Conservation (phyloP, 2,888 invertebrate species). For the Papilio gigon region DNA sequence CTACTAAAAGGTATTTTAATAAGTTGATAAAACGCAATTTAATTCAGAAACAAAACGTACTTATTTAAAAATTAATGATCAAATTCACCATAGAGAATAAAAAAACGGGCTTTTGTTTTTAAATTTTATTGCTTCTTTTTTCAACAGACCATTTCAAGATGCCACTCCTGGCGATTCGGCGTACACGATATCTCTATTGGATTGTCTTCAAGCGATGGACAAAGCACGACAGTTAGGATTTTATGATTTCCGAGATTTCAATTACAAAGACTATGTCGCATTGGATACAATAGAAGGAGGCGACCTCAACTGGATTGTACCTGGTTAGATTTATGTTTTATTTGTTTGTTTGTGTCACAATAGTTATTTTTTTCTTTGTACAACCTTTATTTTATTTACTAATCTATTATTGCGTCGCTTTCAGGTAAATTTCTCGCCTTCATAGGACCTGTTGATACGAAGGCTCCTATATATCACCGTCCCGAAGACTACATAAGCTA, state of each 20-base stretch:
- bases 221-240: slow-evolving; percentile 89
- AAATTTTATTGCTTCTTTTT: slow-evolving; percentile 27
- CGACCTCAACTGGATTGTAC: slow-evolving; percentile 95
- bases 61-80: neutral
- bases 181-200: slow-evolving; percentile 85
- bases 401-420: slow-evolving; percentile 40
- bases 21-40: neutral
- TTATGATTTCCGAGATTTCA: slow-evolving; percentile 91
- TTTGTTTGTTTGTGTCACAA: neutral
- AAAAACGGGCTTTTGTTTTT: neutral
- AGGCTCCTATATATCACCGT: slow-evolving; percentile 82
- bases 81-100: neutral
- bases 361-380: neutral
- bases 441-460: slow-evolving; percentile 87
- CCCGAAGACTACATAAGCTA: slow-evolving; percentile 94
- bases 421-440: slow-evolving; percentile 91
- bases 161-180: slow-evolving; percentile 89
- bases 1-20: neutral
- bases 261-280: slow-evolving; percentile 91
- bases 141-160: slow-evolving; percentile 85
- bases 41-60: no score
- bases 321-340: slow-evolving; percentile 86
- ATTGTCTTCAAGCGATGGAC: slow-evolving; percentile 84
- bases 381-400: slow-evolving; percentile 80
- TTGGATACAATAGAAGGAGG: slow-evolving; percentile 92